phyloP scores from a whole-genome alignment of 2,888 invertebrate species.

The Meghimatium bilineatum region DNA sequence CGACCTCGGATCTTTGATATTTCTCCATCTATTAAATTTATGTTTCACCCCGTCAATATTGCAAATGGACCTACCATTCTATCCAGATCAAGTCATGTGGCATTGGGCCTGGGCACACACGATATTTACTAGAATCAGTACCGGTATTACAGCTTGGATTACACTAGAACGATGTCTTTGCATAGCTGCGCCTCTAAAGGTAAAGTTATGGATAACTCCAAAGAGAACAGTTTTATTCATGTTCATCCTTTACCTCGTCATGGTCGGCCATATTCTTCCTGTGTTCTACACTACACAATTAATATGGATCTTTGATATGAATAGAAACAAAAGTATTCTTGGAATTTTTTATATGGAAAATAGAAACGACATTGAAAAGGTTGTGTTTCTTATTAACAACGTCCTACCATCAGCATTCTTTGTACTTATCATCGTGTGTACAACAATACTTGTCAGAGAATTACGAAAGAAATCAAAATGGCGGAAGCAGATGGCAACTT shows the following conservation, averaged over 20 bases:
- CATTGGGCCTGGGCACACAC: not conserved
- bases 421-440: not conserved
- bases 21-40: not conserved
- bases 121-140: not conserved
- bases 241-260: not conserved
- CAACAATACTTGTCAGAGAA: conserved; percentile 2
- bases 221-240: not conserved
- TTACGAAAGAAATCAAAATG: conserved; percentile 15
- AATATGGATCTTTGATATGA: not conserved
- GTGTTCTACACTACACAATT: not conserved
- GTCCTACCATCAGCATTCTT: not conserved
- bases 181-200: not conserved
- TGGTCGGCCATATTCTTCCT: not conserved
- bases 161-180: not conserved
- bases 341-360: conserved; percentile 8
- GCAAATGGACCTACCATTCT: conserved; percentile 5
- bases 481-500: not conserved
- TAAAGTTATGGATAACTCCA: not conserved
- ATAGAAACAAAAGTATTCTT: not conserved
- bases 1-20: not conserved
- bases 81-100: conserved; percentile 14
- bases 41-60: conserved; percentile 3
- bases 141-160: conserved; percentile 8
- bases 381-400: not conserved
- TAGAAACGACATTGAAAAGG: not conserved